Evolutionary conservation across 2,888 invertebrate species (phyloP).

Genomic region (Cacoxenus indagator): DNA sequence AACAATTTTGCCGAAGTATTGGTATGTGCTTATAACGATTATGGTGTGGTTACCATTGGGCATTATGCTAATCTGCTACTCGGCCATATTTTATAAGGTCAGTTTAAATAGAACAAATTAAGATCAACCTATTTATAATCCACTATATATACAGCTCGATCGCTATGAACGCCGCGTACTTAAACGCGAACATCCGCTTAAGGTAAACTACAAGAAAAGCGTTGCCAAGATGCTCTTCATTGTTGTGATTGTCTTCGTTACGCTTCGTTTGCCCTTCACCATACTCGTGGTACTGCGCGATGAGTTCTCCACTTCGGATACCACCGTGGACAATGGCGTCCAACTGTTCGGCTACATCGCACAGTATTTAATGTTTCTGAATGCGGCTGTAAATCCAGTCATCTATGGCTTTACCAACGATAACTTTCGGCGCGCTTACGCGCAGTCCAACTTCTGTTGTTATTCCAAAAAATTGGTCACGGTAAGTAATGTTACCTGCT

Average conservation of each 20-base stretch:
- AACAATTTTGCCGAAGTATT: conserved; percentile 78
- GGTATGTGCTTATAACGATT: conserved; percentile 82
- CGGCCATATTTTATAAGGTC: conserved; percentile 80
- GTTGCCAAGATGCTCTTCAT: conserved; percentile 81
- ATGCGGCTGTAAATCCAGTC: conserved; percentile 82
- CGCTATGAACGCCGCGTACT: conserved; percentile 77
- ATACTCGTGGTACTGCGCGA: conserved; percentile 77
- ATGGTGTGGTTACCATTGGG: conserved; percentile 84
- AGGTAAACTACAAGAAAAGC: conserved; percentile 77
- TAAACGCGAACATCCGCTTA: conserved; percentile 75
- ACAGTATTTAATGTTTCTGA: conserved; percentile 79
- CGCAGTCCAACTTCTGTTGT: conserved; percentile 72
- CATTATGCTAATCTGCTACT: conserved; percentile 81
- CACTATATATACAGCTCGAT: conserved; percentile 72
- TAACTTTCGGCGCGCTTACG: conserved; percentile 78
- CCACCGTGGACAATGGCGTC: conserved; percentile 71
- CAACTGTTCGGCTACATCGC: conserved; percentile 78
- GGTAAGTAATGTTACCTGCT: background rate
- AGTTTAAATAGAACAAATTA: background rate
- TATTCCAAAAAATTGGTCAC: conserved; percentile 34
- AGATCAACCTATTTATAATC: conserved; percentile 36
- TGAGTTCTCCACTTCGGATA: conserved; percentile 44
- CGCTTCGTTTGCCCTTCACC: conserved; percentile 83
- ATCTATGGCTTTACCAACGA: conserved; percentile 83
- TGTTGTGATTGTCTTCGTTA: conserved; percentile 77